Evolutionary conservation across 2,888 invertebrate genomes (phyloP), one percentile per base, ranked within the genome.

Genomic region (Liopterus haemorrhoidalis): DNA sequence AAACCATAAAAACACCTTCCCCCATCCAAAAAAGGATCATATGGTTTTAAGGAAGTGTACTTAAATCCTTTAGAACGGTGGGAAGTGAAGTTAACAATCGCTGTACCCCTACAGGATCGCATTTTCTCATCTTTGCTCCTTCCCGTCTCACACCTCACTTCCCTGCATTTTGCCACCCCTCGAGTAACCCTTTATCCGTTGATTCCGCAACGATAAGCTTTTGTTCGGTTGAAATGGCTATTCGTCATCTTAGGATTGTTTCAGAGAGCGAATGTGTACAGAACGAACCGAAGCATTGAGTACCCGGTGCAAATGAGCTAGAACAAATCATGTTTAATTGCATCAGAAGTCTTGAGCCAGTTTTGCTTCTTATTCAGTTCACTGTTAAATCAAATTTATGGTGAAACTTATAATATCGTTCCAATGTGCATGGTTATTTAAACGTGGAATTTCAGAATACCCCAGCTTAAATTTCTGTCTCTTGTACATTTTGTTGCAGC

Each of bases 281-380:
- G 36, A 42, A 36, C 42, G 36, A 36, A 28, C 42, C n/a, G 42
- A 16, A 40, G 40, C 44, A 49, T 43, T 32, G 46, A 49, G 46
- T 46, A 39, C 19, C 51, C 53, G 55, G 54, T 61, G 62, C 60
- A 62, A 65, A 66, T 62, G 63, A 63, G 58, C 61, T 57, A 57
- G 67, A 66, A 69, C 69, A 69, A 69, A 69, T 69, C 67, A 68
- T 67, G 65, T 67, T 69, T 69, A 69, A 68, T 69, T 69, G 67
- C 68, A 66, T 68, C 22, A 33, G 24, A 12, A 11, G 5, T n/a
- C 9, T 14, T 8, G 12, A 5, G 15, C 15, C 16, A 11, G 27
- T 9, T n/a, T n/a, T 12, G 24, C 27, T 38, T 54, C 53, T 53
- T 50, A 59, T 59, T 61, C 61, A 59, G 59, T 64, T 63, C 63